Conservation (phyloP, 2,888 invertebrate genomes). For the Lypha dubia region DNA sequence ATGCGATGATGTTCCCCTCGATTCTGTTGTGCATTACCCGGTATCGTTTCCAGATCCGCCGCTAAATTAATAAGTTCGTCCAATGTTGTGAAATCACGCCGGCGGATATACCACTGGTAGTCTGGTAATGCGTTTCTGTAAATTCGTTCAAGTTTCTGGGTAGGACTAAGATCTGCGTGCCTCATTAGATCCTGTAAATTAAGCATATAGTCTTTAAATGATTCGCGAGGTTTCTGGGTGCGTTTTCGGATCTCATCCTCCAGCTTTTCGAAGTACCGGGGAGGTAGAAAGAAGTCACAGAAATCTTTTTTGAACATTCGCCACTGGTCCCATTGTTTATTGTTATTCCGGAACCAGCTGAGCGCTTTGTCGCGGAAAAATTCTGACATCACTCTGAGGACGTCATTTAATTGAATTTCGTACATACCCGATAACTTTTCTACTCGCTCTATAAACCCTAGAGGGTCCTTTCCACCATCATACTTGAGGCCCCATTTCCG, state of each 20-base stretch:
- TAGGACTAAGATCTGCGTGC: neutral
- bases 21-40: neutral
- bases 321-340: neutral
- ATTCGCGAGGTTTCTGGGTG: neutral
- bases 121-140: neutral
- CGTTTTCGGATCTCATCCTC: neutral
- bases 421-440: neutral
- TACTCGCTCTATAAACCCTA: neutral
- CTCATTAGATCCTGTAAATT: neutral
- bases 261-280: neutral
- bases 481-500: neutral
- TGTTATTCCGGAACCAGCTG: neutral
- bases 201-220: neutral
- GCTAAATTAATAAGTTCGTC: neutral
- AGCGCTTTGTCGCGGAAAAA: neutral
- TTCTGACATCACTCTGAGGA: neutral
- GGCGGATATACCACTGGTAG: neutral
- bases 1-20: too few species aligned
- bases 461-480: neutral
- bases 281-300: neutral
- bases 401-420: neutral
- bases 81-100: neutral
- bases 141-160: neutral
- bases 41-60: neutral
- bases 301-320: neutral